These are phyloP conservation scores for Pungitius pungitius DNA, from an alignment of 2,113 vertebrate species.

Conservation along the genomic window DNA sequence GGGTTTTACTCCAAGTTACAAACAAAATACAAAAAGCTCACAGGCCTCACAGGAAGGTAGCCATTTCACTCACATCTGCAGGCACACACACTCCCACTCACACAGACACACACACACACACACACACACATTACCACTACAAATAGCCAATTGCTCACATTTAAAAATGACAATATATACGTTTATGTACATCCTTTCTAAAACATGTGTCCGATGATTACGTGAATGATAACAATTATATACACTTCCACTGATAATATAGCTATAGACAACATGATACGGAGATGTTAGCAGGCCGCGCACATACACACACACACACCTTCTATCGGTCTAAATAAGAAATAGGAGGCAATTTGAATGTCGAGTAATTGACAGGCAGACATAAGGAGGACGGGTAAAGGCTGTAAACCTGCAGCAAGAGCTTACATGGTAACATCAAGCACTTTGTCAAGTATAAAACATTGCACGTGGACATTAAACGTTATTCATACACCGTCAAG, in stretches of 20 bases:
- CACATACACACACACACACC: too few species aligned
- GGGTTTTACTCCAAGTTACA: constrained; percentile 90
- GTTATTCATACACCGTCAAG: constrained; percentile 81
- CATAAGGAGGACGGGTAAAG: background rate
- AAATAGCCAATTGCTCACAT: constrained; percentile 86
- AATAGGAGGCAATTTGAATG: constrained; percentile 56
- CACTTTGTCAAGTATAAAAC: constrained; percentile 72
- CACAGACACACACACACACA: too few species aligned
- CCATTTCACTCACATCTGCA: constrained; percentile 57
- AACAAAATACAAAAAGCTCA: constrained; percentile 93
- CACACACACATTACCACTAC: too few species aligned
- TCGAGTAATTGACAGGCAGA: constrained; percentile 1
- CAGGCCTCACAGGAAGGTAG: constrained; percentile 85
- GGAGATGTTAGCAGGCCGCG: constrained; percentile 51
- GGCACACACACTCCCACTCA: constrained; percentile 21
- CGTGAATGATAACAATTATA: constrained; percentile 68
- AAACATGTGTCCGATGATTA: constrained; percentile 78
- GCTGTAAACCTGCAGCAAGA: constrained; percentile 89
- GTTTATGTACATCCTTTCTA: constrained; percentile 87
- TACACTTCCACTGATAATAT: too few species aligned
- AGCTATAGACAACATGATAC: too few species aligned
- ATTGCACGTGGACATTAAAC: constrained; percentile 84
- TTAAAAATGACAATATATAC: constrained; percentile 88
- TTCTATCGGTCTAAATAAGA: too few species aligned
- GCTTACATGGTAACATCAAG: constrained; percentile 88